Conservation (phyloP, 2,797 vertebrate species). For the Crocidura indochinensis region DNA sequence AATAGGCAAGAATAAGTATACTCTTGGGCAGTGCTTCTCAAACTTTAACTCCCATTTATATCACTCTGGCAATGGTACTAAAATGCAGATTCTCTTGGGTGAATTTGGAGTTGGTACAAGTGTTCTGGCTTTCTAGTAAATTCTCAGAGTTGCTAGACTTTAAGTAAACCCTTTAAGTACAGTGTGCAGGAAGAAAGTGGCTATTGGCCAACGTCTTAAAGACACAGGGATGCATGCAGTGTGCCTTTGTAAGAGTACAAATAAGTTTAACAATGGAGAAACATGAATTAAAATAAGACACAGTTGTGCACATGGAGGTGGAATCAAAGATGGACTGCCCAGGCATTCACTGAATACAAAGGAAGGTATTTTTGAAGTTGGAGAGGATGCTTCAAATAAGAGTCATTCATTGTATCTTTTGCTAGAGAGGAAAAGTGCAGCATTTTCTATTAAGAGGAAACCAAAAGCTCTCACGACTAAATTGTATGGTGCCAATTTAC, state of each 20-base stretch:
- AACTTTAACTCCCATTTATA: not conserved
- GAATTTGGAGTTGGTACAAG: not conserved
- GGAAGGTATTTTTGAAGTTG: conserved; percentile 38
- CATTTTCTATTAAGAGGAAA: conserved; percentile 51
- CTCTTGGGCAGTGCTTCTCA: not conserved
- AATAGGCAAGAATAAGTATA: not conserved
- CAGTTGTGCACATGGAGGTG: conserved; percentile 8
- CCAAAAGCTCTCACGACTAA: conserved; percentile 35
- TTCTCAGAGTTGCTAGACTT: not conserved
- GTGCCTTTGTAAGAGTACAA: not conserved
- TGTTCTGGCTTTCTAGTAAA: conserved; percentile 13
- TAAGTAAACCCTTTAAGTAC: too few relatives aligned
- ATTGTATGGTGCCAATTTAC: not conserved
- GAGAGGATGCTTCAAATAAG: not conserved
- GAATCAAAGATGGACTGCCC: not conserved
- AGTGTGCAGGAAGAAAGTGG: not conserved
- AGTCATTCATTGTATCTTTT: not conserved
- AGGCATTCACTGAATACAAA: not conserved
- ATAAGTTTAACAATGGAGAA: not conserved
- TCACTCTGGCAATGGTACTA: not conserved
- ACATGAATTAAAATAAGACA: not conserved
- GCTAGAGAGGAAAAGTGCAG: conserved; percentile 21
- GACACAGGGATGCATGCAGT: not conserved
- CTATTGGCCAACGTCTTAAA: not conserved
- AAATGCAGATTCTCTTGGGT: not conserved